Base-by-base conservation (phyloP, 2,888 invertebrate genomes). In the Spilarctia lutea region DNA sequence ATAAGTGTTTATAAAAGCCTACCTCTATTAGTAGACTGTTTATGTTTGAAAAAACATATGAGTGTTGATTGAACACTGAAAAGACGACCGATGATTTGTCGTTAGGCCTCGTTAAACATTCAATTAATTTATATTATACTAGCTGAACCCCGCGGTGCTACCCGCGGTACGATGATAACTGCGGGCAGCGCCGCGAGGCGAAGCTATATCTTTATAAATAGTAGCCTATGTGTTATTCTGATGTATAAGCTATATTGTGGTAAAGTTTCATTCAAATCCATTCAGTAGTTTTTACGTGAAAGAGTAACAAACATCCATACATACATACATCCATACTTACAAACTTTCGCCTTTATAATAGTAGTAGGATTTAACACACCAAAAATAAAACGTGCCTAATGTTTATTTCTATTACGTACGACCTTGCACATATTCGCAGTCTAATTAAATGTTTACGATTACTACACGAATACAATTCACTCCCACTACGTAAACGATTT, bases 351-450 rank as follows among this genome's bases (percentile, higher is more conserved):
- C n/a, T n/a, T n/a, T n/a, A n/a, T n/a, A n/a, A n/a, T n/a, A n/a
- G n/a, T n/a, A n/a, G n/a, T n/a, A n/a, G n/a, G n/a, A n/a, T 45
- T 65, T 48, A 30, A 48, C 68, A 73, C 45, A n/a, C 65, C 45
- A 71, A 33, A 72, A 66, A 66, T 72, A 39, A 74, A 76, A 76
- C 68, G 52, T 63, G 75, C 73, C 73, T 78, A 18, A 71, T 69
- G 48, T 69, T 73, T 60, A 68, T 79, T 73, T 71, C 42, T 71
- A 72, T 75, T 80, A 73, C 67, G 65, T 65, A 69, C 79, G 76
- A 80, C 83, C 81, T 85, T 85, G 83, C 71, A 68, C 68, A 77
- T 33, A 80, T 73, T 82, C 75, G 76, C 80, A 78, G 76, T 83
- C 76, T 83, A 82, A 85, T 78, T 81, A 79, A 74, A 81, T 68